A percentile compares a stretch with the other conserved stretches of the same genome.
Conservation (phyloP, 2,113 vertebrate genomes). For the Mesembrinibis cayennensis region DNA sequence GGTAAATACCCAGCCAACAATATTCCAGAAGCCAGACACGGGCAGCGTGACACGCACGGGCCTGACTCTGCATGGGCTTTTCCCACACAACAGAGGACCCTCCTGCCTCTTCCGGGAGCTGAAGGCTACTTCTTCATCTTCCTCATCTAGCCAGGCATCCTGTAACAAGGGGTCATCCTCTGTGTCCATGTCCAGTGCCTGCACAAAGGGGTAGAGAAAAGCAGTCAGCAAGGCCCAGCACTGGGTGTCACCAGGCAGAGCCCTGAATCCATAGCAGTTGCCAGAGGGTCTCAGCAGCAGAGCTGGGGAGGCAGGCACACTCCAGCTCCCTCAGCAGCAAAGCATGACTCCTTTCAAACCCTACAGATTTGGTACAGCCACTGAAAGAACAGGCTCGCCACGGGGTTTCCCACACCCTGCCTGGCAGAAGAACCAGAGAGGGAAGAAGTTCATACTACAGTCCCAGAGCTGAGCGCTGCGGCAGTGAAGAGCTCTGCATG, state of each 20-base stretch:
- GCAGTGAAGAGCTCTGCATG: not conserved
- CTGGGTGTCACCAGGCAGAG: not conserved
- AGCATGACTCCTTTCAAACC: not conserved
- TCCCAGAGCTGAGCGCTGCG: not conserved
- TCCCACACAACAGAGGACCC: conserved; percentile 54
- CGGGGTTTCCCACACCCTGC: not conserved
- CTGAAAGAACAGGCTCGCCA: not conserved
- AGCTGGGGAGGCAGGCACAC: rapidly evolving
- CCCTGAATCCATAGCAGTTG: not conserved
- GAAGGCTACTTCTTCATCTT: conserved; percentile 74
- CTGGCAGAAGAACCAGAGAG: not conserved
- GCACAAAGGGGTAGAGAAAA: not conserved
- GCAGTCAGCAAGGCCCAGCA: not conserved
- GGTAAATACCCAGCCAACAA: conserved; percentile 90
- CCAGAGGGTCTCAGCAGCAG: not conserved
- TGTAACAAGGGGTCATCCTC: conserved; percentile 90
- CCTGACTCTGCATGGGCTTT: conserved; percentile 60
- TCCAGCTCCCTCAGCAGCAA: not conserved
- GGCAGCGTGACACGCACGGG: conserved; percentile 18
- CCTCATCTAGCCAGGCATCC: conserved; percentile 79
- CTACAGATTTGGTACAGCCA: not conserved
- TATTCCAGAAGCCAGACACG: conserved; percentile 79
- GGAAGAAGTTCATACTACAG: not conserved
- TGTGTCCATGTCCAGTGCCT: conserved; percentile 82
- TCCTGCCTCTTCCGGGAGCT: conserved; percentile 13